Evolutionary conservation across 2,888 invertebrate genomes (phyloP).

Genomic region (Iphiclides podalirius): DNA sequence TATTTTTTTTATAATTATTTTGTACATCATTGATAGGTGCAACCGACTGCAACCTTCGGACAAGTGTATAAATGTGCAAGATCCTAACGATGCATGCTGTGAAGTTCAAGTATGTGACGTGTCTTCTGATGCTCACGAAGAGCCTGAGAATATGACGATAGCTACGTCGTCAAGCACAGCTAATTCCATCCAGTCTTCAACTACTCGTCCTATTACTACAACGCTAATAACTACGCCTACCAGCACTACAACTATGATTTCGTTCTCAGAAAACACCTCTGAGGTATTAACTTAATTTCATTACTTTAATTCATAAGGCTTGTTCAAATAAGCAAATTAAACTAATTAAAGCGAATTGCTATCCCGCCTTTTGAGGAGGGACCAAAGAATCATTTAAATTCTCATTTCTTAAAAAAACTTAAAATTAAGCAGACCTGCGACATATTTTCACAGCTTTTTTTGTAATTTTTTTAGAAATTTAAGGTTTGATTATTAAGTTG

Average conservation of each 20-base stretch:
- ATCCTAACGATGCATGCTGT: conserved; percentile 91
- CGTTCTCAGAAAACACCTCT: conserved; percentile 4
- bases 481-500: neutral
- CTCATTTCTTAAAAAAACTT: no score
- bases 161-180: conserved; percentile 36
- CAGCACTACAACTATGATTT: conserved; percentile 1
- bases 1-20: no score
- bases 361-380: no score
- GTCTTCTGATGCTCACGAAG: conserved; percentile 87
- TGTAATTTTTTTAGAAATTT: neutral
- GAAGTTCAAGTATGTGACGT: conserved; percentile 92
- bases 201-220: neutral
- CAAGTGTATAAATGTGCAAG: conserved; percentile 89
- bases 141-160: conserved; percentile 57
- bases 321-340: no score
- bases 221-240: conserved; percentile 9
- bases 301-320: no score
- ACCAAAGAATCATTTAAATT: no score
- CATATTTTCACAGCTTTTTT: neutral
- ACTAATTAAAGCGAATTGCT: no score
- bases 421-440: no score
- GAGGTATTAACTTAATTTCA: conserved; percentile 11
- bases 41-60: conserved; percentile 80
- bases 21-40: no score
- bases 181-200: conserved; percentile 24